Base-by-base conservation (phyloP, 35 echinoderm and acorn worm genomes). In the Anneissia japonica region DNA sequence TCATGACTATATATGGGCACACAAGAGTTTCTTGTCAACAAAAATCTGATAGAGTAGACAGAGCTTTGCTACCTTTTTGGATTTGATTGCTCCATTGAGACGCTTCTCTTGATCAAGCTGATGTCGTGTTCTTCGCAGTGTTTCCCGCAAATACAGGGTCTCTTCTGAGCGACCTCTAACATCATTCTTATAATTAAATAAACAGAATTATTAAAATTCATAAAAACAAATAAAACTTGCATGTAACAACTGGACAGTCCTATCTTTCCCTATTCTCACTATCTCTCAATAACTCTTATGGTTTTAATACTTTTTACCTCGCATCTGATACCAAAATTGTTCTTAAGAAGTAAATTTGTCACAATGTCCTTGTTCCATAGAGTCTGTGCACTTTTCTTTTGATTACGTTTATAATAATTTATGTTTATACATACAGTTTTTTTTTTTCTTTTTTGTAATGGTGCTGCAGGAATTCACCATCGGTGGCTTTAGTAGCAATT, bases 11-110 rank as follows among this genome's bases (percentile, higher is more conserved):
- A n/a, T n/a, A n/a, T n/a, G n/a, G n/a, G n/a, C n/a, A n/a, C n/a
- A n/a, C n/a, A n/a, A n/a, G n/a, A n/a, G n/a, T n/a, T n/a, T n/a
- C n/a, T n/a, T n/a, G n/a, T n/a, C n/a, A n/a, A n/a, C n/a, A n/a
- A n/a, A n/a, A n/a, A n/a, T n/a, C n/a, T n/a, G n/a, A n/a, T n/a
- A n/a, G n/a, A n/a, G n/a, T n/a, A n/a, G n/a, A n/a, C n/a, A n/a
- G n/a, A 30, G 78, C 7, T 23, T 74, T 37, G 37, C 38, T 37
- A 99, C 96, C 96, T 99, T 99, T 93, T 94, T 93, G 34, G 82
- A 91, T 37, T 99, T 99, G 83, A 99, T 99, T 84, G 92, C 91
- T 82, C 87, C 89, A 35, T 99, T 99, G 7, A 99, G 84, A 81
- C 89, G 75, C 41, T 84, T 94, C 84, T 99, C 96, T 36, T 94